Percentiles rank a stretch among this genome's conserved stretches.
Evolutionary conservation across 2,888 invertebrate species (phyloP).

Genomic region (Metallyticus violacea): DNA sequence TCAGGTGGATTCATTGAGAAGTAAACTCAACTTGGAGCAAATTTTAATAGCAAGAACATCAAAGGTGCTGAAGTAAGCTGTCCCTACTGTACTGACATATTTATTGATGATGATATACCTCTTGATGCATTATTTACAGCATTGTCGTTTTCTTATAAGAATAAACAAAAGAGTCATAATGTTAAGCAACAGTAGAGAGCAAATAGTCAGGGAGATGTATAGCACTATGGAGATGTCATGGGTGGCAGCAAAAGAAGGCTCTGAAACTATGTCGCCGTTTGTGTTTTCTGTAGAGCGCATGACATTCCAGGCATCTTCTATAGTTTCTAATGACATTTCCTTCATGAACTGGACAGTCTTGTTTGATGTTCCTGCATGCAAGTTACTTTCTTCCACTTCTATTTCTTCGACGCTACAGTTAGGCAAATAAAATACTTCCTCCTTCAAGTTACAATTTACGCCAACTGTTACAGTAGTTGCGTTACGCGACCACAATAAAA

Average conservation of each 20-base stretch:
- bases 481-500: neutral
- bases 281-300: neutral
- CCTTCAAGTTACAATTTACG: neutral
- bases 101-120: too few species aligned
- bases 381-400: neutral
- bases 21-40: too few species aligned
- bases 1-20: too few species aligned
- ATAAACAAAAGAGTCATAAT: neutral
- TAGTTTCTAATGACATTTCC: neutral
- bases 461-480: neutral
- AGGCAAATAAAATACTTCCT: neutral
- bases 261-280: neutral
- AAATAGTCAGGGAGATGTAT: neutral
- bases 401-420: neutral
- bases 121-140: neutral
- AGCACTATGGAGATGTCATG: neutral
- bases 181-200: neutral
- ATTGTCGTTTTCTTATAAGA: neutral
- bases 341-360: neutral
- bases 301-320: neutral
- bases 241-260: neutral
- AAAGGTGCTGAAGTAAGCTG: too few species aligned
- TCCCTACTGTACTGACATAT: too few species aligned
- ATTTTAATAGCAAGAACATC: too few species aligned
- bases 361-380: neutral